Evolutionary conservation across 2,888 invertebrate genomes (phyloP), one percentile per base, ranked within the genome.

Genomic region (Empis livida): DNA sequence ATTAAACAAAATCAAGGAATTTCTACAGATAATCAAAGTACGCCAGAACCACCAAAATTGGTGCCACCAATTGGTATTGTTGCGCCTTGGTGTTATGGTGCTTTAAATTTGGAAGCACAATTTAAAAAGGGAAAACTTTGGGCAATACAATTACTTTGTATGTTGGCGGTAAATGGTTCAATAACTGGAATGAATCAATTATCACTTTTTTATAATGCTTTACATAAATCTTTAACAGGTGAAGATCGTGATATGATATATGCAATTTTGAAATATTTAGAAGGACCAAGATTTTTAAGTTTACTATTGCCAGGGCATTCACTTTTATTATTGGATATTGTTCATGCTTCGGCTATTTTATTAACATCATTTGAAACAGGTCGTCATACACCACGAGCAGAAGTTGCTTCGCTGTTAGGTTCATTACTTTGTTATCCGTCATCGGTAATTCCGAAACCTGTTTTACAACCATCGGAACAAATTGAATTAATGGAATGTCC

Each of bases 31-130:
- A 87, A 85, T 70, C 78, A 79, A 61, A 78, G 73, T 44, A 84
- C 85, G 10, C 87, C 86, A n/a, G 73, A 78, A 30, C 78, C 80
- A 13, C 85, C 88, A 2, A 78, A 80, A 50, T 70, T 86, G 45
- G 79, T 87, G 53, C 90, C 90, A 45, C 95, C 95, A 1, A 73
- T 93, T 56, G 84, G 87, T 52, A 76, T 93, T 52, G 84, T 94
- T 59, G 80, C 92, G 41, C 90, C 94, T 15, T 96, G 95, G 95
- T 90, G 95, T 64, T 90, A 94, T 67, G 89, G 92, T 64, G 91
- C 91, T 2, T 74, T 91, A 45, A 75, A 79, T n/a, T 69, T 92
- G 54, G 80, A 86, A 42, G 62, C 73, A 11, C 77, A 79, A 38
- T 91, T 82, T 69, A 84, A 77, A 57, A 71, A 75, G 49, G 95